Percentiles rank a stretch among this genome's conserved stretches.
These are phyloP conservation scores for Leptonema lineaticorne DNA, from an alignment of 1,140 invertebrate genomes.

Conservation along the genomic window DNA sequence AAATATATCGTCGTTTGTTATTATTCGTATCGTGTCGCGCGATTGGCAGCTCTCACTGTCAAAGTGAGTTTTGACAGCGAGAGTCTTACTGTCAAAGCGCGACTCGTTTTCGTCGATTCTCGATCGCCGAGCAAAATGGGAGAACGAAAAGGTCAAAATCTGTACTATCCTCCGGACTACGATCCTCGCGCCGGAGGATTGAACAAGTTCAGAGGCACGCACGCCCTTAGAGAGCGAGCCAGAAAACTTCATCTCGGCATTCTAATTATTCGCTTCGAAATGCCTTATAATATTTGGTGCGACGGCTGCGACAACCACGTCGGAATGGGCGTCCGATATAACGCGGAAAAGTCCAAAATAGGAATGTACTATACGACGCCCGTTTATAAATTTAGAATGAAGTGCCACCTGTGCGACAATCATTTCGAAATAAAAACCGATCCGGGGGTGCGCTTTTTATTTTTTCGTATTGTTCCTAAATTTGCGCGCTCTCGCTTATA, in stretches of 20 bases:
- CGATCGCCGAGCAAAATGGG: constrained; percentile 69
- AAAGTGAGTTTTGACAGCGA: too few relatives aligned
- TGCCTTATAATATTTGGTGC: constrained; percentile 99
- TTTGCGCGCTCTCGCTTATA: neutral
- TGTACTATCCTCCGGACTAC: constrained; percentile 99
- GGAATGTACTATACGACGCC: constrained; percentile 99
- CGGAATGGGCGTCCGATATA: constrained; percentile 98
- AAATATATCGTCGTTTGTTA: too few relatives aligned
- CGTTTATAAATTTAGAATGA: constrained; percentile 98
- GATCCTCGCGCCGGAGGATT: constrained; percentile 90
- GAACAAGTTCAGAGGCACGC: constrained; percentile 92
- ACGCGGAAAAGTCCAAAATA: constrained; percentile 98
- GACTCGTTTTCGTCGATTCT: too few relatives aligned
- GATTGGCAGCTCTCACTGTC: too few relatives aligned
- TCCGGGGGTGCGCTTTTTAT: constrained; percentile 74
- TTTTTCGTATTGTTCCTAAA: neutral
- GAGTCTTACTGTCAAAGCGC: too few relatives aligned
- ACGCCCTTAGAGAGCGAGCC: constrained; percentile 94
- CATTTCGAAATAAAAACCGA: constrained; percentile 99
- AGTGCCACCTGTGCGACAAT: constrained; percentile 97
- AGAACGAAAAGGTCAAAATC: constrained; percentile 96
- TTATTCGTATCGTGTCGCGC: too few relatives aligned
- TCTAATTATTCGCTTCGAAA: constrained; percentile 98
- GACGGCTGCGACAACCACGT: constrained; percentile 97
- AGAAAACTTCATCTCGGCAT: constrained; percentile 94